Percentiles rank a stretch among this genome's conserved stretches.
phyloP scores from a whole-genome alignment of 2,888 invertebrate genomes.

The Elysia crispata region DNA sequence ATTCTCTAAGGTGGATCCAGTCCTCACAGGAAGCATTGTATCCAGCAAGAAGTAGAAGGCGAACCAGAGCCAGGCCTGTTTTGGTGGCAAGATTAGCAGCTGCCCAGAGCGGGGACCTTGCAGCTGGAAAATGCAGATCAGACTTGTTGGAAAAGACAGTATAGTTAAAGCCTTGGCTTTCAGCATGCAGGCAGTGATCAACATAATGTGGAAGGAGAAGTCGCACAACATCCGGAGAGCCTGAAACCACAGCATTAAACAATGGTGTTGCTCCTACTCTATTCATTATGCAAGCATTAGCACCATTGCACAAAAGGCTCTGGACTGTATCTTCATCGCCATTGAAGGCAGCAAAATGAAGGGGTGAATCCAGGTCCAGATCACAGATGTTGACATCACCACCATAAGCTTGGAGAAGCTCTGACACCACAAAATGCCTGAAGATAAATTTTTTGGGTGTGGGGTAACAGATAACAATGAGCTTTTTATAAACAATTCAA shows the following conservation, averaged over 20 bases:
- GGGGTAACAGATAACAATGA: no score
- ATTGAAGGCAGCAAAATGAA: constrained; percentile 71
- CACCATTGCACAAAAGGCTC: constrained; percentile 64
- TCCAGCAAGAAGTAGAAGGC: constrained; percentile 62
- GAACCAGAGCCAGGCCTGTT: constrained; percentile 52
- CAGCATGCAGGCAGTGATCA: constrained; percentile 52
- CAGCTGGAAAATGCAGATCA: constrained; percentile 52
- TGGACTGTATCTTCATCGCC: constrained; percentile 60
- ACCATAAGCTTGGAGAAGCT: constrained; percentile 61
- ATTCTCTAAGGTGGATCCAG: constrained; percentile 59
- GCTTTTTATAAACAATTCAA: no score
- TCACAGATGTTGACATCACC: constrained; percentile 71
- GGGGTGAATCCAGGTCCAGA: constrained; percentile 70
- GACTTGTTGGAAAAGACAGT: constrained; percentile 11
- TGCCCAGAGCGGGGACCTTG: constrained; percentile 65
- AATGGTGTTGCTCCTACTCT: constrained; percentile 62
- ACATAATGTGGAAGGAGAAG: constrained; percentile 64
- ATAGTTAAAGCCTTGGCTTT: constrained; percentile 52
- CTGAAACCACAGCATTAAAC: constrained; percentile 71
- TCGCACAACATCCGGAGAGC: constrained; percentile 57
- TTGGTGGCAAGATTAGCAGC: constrained; percentile 53
- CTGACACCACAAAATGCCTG: constrained; percentile 51
- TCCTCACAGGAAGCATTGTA: constrained; percentile 61
- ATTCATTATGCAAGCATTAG: constrained; percentile 65
- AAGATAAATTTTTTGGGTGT: not conserved